phyloP scores from a whole-genome alignment of 1,140 invertebrate genomes.

The Neomicropteryx cornuta region DNA sequence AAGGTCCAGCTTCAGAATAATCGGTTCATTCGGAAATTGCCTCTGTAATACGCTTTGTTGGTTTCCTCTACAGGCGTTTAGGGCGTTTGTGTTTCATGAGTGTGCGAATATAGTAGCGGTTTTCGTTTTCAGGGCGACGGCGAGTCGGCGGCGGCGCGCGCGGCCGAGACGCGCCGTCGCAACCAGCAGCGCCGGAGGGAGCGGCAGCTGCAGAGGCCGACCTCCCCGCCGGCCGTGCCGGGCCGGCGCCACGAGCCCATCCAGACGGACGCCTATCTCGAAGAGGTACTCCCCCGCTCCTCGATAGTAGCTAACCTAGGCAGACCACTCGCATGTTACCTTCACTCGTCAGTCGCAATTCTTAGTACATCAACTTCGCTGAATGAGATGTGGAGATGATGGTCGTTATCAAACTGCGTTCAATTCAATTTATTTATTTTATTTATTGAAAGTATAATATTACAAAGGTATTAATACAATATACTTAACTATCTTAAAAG shows the following conservation, averaged over 20 bases:
- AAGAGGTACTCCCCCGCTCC: conserved; percentile 73
- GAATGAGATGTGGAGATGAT: too few species aligned
- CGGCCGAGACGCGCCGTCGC: conserved; percentile 49
- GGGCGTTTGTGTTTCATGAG: neutral
- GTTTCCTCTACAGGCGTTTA: neutral
- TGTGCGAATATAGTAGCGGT: neutral
- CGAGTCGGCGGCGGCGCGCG: conserved; percentile 43
- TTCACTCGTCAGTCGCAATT: too few species aligned
- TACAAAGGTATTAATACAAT: too few species aligned
- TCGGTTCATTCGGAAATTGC: too few species aligned
- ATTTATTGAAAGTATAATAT: too few species aligned
- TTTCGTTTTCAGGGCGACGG: conserved; percentile 38
- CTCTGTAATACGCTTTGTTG: neutral
- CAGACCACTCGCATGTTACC: too few species aligned
- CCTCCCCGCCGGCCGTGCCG: conserved; percentile 58
- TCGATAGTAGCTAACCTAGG: too few species aligned
- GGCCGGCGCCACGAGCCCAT: conserved; percentile 72
- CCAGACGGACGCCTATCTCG: conserved; percentile 80
- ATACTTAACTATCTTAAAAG: too few species aligned
- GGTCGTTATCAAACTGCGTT: too few species aligned
- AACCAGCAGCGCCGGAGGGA: conserved; percentile 46
- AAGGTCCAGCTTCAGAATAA: too few species aligned
- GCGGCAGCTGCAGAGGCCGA: conserved; percentile 49
- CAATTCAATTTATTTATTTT: too few species aligned
- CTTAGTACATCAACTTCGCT: conserved; percentile 4